Conservation (phyloP, 2,888 invertebrate genomes). For the Trypoxylon attenuatum region DNA sequence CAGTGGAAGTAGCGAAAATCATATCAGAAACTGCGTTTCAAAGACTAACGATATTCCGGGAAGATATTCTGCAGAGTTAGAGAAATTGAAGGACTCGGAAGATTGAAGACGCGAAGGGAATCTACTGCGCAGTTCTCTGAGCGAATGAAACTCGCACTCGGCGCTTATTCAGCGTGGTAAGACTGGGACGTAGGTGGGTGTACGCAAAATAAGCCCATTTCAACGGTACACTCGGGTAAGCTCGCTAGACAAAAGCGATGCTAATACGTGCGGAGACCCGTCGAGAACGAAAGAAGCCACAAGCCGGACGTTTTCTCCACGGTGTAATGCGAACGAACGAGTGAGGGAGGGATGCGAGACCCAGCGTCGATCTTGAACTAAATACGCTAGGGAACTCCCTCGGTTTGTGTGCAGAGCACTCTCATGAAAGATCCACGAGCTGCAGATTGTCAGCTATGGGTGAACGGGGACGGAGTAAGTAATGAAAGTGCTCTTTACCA, state of each 20-base stretch:
- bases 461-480: not conserved
- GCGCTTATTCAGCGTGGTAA: slow-evolving; percentile 40
- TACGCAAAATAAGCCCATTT: slow-evolving; percentile 47
- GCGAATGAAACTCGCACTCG: slow-evolving; percentile 26
- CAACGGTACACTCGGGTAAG: slow-evolving; percentile 44
- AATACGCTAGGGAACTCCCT: not conserved
- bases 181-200: slow-evolving; percentile 32
- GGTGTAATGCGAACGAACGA: not conserved
- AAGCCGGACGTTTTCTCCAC: slow-evolving; percentile 31
- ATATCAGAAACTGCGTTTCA: no score
- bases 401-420: not conserved
- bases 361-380: not conserved
- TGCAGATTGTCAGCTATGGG: not conserved
- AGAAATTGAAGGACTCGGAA: slow-evolving; percentile 22
- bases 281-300: slow-evolving; percentile 34
- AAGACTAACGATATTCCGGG: no score
- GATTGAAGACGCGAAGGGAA: no score
- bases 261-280: slow-evolving; percentile 46
- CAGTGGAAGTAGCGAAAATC: no score
- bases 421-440: not conserved
- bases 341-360: not conserved
- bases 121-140: not conserved
- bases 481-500: not conserved
- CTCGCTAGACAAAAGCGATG: slow-evolving; percentile 44
- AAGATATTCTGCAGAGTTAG: no score